These are phyloP conservation scores for Brotula barbata DNA, from an alignment of 2,797 vertebrate genomes.

Conservation along the genomic window DNA sequence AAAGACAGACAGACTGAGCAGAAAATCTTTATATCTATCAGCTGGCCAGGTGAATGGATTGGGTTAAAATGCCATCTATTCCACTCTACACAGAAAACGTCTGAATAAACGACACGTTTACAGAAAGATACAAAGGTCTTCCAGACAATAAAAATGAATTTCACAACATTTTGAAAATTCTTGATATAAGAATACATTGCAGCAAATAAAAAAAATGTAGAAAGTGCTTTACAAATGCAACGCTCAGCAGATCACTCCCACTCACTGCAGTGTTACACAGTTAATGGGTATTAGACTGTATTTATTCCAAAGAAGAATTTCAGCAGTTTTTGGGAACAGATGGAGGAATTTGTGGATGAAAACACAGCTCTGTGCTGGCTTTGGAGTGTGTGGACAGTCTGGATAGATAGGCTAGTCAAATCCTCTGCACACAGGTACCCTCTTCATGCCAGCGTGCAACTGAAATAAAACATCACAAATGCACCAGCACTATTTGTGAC, in stretches of 20 bases:
- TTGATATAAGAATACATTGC: no score
- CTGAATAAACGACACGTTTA: no score
- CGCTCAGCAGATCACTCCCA: no score
- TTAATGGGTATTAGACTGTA: not conserved
- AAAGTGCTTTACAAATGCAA: no score
- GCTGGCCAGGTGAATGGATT: no score
- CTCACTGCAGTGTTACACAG: not conserved
- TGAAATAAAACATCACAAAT: constrained; percentile 17
- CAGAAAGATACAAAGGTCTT: no score
- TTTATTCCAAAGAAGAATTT: constrained; percentile 14
- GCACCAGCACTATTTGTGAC: not conserved
- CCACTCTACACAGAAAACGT: no score
- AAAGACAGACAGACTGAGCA: not conserved
- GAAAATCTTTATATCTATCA: not conserved
- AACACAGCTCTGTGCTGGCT: constrained; percentile 29
- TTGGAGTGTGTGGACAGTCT: constrained; percentile 29
- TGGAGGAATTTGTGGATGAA: constrained; percentile 25
- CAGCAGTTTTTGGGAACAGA: constrained; percentile 2
- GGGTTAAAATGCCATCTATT: no score
- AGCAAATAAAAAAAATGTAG: no score
- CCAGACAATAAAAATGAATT: no score
- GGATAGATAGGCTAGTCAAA: constrained; percentile 5
- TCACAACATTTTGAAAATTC: no score
- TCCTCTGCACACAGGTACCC: constrained; percentile 19
- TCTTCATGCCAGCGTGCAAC: not conserved